phyloP scores from a whole-genome alignment of 2,888 invertebrate species.

The Agonopterix arenella region DNA sequence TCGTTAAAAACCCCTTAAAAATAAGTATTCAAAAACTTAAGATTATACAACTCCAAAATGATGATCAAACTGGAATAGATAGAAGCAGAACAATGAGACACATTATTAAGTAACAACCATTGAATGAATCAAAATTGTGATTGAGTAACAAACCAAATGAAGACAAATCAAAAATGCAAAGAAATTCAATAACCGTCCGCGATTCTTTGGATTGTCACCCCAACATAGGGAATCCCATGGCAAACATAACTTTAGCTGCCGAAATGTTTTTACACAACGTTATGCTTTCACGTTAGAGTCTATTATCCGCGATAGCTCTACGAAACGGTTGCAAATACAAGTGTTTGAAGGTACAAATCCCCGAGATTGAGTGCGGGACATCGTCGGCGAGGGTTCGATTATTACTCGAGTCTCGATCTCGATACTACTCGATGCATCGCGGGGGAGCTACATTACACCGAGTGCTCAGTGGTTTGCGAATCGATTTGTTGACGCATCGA shows the following conservation, averaged over 20 bases:
- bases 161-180: conserved; percentile 66
- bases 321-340: conserved; percentile 16
- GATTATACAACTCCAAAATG: no score
- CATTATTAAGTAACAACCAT: conserved; percentile 15
- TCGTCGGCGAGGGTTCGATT: conserved; percentile 58
- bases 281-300: conserved; percentile 23
- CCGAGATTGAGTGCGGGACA: conserved; percentile 63
- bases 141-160: conserved; percentile 46
- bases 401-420: conserved; percentile 59
- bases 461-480: conserved; percentile 34
- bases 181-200: conserved; percentile 68
- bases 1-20: no score
- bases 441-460: conserved; percentile 46
- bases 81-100: background rate
- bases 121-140: conserved; percentile 18
- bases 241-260: conserved; percentile 15
- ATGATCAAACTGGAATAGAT: no score
- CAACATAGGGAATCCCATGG: conserved; percentile 39
- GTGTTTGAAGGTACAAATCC: conserved; percentile 50
- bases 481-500: conserved; percentile 45
- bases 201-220: conserved; percentile 68
- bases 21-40: no score
- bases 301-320: conserved; percentile 22
- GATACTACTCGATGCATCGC: conserved; percentile 42
- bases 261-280: conserved; percentile 8